A percentile compares a stretch with the other conserved stretches of the same genome.
phyloP scores from a whole-genome alignment of 2,113 vertebrate species.

The Buteo buteo region DNA sequence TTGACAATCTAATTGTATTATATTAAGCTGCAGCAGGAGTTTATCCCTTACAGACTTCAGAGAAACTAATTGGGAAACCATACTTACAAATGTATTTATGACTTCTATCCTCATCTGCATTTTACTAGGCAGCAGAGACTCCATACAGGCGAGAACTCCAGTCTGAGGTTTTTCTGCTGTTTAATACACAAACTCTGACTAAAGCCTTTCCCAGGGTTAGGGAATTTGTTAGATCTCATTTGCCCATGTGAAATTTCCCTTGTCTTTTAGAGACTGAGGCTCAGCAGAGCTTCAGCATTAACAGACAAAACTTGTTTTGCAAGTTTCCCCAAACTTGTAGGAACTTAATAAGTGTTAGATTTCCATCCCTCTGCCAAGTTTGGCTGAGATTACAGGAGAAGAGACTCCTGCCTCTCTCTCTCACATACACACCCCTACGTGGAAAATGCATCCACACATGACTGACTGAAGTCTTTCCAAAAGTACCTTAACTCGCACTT shows the following conservation, averaged over 20 bases:
- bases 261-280: not conserved
- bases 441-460: not conserved
- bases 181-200: not conserved
- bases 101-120: not conserved
- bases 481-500: not conserved
- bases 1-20: not conserved
- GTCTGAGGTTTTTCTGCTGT: not conserved
- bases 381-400: not conserved
- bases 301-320: not conserved
- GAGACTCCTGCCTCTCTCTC: not conserved
- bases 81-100: not conserved
- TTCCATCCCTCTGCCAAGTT: not conserved
- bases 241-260: not conserved
- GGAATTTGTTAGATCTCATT: not conserved
- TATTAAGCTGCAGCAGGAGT: not conserved
- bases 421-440: not conserved
- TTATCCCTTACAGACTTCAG: not conserved
- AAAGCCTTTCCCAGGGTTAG: slow-evolving; percentile 17
- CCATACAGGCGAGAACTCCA: not conserved
- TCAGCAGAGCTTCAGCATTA: not conserved
- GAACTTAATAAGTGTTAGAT: not conserved
- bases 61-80: not conserved
- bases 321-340: not conserved
- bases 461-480: not conserved
- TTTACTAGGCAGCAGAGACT: not conserved